Evolutionary conservation across 1,140 invertebrate genomes (phyloP), one percentile per base, ranked within the genome.

Genomic region (Pantala flavescens): DNA sequence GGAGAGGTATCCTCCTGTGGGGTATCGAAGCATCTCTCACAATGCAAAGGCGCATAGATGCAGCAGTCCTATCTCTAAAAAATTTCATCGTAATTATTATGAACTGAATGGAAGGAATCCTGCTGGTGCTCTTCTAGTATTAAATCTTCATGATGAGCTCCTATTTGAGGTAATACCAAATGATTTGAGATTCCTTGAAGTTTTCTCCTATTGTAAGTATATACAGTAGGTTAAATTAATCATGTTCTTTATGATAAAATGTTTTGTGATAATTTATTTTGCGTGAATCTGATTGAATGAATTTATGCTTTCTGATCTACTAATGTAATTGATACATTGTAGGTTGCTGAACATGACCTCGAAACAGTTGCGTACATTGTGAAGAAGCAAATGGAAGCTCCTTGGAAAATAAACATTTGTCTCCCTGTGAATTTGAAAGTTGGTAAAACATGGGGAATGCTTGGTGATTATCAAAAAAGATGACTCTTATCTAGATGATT

Each of bases 61-160:
- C 49, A 36, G 9, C 9, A 36, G 28, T 36, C 28, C 28, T 9
- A 5, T 36, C 49, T 63, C 14, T 16, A 63, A 21, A 19, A 1
- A 63, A 7, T 63, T 16, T 16, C 14, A 63, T 3, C 49, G 12
- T 63, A 63, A 63, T 14, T 7, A 19, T 5, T 63, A 3, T 19
- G 14, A 63, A 63, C 12, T 3, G 1, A 63, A 63, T 63, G n/a
- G 49, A 19, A 5, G n/a, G 5, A 63, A 5, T 19, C 49, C 49
- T 19, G 14, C 49, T 63, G 49, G 84, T 43, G 87, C 87, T 0
- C 88, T 86, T 76, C 84, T 98, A 23, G 87, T 98, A 3, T 83
- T 98, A 49, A 95, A 98, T 81, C 84, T 99, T 76, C 97, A 99
- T 81, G 97, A 99, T 84, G 97, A 99, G 86, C 85, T 99, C 0